Evolutionary conservation across 2,797 vertebrate species (phyloP).

Genomic region (Pseudotriccus pelzelni): DNA sequence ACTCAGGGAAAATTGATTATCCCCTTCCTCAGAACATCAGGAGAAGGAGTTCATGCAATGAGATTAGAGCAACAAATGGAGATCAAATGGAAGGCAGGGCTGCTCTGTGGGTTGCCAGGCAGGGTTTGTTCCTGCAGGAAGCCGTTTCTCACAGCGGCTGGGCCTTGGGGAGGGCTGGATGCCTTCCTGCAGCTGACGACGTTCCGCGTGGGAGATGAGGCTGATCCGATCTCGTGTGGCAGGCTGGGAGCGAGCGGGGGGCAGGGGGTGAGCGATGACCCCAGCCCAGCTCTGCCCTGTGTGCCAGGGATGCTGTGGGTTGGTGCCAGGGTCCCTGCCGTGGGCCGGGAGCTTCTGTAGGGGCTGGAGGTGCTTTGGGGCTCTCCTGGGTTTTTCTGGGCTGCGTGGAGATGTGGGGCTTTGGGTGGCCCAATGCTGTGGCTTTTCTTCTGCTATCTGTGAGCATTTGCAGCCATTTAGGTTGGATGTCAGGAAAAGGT

Average conservation of each 20-base stretch:
- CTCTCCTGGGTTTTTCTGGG: not conserved
- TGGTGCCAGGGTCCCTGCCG: not conserved
- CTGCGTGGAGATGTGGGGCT: not conserved
- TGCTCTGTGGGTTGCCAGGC: not conserved
- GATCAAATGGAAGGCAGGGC: not conserved
- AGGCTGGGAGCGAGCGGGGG: not conserved
- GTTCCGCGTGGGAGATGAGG: not conserved
- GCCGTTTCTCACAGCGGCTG: not conserved
- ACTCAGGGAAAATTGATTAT: not conserved
- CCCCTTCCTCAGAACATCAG: not conserved
- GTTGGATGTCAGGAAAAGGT: not conserved
- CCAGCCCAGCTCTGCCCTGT: not conserved
- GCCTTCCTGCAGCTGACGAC: not conserved
- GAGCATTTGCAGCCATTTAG: not conserved
- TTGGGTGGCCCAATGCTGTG: fast-evolving
- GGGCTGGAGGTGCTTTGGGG: not conserved
- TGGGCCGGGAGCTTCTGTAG: not conserved
- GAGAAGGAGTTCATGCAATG: not conserved
- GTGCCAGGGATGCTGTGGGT: not conserved
- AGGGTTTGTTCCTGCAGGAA: slow-evolving; percentile 14
- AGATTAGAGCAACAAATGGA: slow-evolving; percentile 4
- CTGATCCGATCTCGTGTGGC: not conserved
- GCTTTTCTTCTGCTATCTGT: not conserved
- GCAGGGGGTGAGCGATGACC: not conserved
- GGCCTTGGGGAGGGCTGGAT: not conserved